These are phyloP conservation scores for Aphyosemion australe DNA, from an alignment of 2,113 vertebrate species.

Conservation along the genomic window DNA sequence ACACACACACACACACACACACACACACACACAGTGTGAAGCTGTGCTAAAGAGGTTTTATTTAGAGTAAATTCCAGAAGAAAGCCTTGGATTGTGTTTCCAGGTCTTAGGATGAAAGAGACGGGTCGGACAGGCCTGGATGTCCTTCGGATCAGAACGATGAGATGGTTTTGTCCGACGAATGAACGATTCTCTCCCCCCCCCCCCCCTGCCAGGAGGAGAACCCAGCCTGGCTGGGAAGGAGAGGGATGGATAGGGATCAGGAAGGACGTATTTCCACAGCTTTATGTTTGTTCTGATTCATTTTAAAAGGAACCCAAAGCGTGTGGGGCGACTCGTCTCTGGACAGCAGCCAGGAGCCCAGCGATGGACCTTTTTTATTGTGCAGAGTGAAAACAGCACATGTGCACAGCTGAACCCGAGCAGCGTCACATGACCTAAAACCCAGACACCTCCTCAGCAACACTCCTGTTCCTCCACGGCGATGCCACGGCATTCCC, in stretches of 20 bases:
- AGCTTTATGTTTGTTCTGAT: too few relatives aligned
- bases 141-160: slow-evolving; percentile 12
- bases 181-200: too few relatives aligned
- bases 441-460: too few relatives aligned
- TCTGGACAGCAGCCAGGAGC: slow-evolving; percentile 46
- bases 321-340: slow-evolving; percentile 57
- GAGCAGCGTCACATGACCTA: slow-evolving; percentile 35
- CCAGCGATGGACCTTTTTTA: slow-evolving; percentile 33
- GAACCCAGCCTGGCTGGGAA: slow-evolving; percentile 35
- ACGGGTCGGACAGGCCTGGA: background rate
- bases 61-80: background rate
- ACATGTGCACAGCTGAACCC: slow-evolving; percentile 18
- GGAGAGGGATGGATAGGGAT: slow-evolving; percentile 13
- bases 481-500: too few relatives aligned
- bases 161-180: too few relatives aligned
- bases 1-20: slow-evolving; percentile 17
- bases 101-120: background rate
- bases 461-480: too few relatives aligned
- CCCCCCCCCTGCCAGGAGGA: slow-evolving; percentile 21
- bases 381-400: slow-evolving; percentile 45
- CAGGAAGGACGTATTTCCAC: slow-evolving; percentile 17
- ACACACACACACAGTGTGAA: slow-evolving; percentile 16
- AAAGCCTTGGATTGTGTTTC: background rate
- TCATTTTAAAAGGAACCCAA: too few relatives aligned
- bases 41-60: slow-evolving; percentile 14